Conservation (phyloP, 1,140 invertebrate genomes). For the Bombus balteatus region DNA sequence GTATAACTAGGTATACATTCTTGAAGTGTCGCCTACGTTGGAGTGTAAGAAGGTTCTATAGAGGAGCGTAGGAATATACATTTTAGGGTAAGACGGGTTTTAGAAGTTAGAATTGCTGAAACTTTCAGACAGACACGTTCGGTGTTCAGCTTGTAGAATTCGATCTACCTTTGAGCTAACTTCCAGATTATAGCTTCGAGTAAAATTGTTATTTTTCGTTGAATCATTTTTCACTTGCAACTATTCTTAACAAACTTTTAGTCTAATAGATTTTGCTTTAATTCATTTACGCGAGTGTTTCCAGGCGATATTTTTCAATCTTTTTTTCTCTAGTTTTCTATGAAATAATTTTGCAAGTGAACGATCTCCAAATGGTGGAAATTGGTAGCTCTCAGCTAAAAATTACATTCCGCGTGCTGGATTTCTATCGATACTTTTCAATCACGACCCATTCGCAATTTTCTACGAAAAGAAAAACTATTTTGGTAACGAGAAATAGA, state of each 20-base stretch:
- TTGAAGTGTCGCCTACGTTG: not conserved
- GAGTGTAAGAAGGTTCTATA: not conserved
- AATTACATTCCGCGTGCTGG: not conserved
- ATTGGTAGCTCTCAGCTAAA: not conserved
- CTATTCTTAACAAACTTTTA: no score
- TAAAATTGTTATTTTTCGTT: not conserved
- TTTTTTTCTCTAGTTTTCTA: not conserved
- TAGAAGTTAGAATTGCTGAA: slow-evolving; percentile 15
- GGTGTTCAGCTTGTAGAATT: not conserved
- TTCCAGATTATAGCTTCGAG: not conserved
- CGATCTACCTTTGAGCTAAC: not conserved
- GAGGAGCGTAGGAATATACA: not conserved
- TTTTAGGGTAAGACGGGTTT: slow-evolving; percentile 22
- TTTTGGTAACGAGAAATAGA: not conserved
- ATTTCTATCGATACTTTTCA: not conserved
- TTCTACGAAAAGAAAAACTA: not conserved
- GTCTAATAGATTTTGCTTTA: no score
- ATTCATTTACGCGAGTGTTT: no score
- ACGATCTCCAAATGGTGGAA: not conserved
- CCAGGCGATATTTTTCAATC: not conserved
- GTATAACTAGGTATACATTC: not conserved
- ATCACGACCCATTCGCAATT: not conserved
- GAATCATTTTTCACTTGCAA: no score
- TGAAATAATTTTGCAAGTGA: not conserved
- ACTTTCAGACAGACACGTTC: not conserved